A percentile compares a stretch with the other conserved stretches of the same genome.
Conservation (phyloP, 2,113 vertebrate genomes). For the Elanus axillaris region DNA sequence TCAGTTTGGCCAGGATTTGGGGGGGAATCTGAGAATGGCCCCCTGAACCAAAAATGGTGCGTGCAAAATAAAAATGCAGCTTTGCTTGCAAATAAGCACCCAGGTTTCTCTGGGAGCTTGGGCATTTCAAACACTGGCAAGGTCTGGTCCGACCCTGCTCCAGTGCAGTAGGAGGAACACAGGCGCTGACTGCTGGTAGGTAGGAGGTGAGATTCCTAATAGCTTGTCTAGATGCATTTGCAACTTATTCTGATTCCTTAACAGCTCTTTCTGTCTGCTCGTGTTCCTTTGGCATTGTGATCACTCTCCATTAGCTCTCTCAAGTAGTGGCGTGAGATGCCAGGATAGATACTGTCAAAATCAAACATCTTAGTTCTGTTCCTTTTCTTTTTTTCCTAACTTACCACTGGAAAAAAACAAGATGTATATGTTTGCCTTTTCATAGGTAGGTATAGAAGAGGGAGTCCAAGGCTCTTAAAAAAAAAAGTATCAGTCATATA, state of each 20-base stretch:
- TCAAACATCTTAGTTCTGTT: constrained; percentile 8
- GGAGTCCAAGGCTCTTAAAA: neutral
- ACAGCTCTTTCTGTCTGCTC: constrained; percentile 25
- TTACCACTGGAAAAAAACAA: neutral
- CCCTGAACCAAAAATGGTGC: neutral
- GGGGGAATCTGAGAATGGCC: neutral
- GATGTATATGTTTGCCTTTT: neutral
- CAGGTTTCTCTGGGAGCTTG: neutral
- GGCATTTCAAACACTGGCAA: neutral
- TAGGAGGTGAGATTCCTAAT: constrained; percentile 33
- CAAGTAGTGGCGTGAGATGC: constrained; percentile 42
- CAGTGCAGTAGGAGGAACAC: neutral
- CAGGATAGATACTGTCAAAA: constrained; percentile 59
- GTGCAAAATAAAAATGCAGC: neutral
- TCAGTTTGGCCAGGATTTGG: neutral
- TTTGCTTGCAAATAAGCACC: neutral
- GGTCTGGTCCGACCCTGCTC: neutral
- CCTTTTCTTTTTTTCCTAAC: neutral
- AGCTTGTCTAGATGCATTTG: constrained; percentile 45
- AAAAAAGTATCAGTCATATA: neutral
- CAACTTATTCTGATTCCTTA: constrained; percentile 42
- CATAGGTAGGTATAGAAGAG: neutral
- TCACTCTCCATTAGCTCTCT: constrained; percentile 38
- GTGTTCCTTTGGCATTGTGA: constrained; percentile 41
- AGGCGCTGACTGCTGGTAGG: neutral